These are phyloP conservation scores for Ormia ochracea DNA, from an alignment of 2,888 invertebrate species.

Conservation along the genomic window DNA sequence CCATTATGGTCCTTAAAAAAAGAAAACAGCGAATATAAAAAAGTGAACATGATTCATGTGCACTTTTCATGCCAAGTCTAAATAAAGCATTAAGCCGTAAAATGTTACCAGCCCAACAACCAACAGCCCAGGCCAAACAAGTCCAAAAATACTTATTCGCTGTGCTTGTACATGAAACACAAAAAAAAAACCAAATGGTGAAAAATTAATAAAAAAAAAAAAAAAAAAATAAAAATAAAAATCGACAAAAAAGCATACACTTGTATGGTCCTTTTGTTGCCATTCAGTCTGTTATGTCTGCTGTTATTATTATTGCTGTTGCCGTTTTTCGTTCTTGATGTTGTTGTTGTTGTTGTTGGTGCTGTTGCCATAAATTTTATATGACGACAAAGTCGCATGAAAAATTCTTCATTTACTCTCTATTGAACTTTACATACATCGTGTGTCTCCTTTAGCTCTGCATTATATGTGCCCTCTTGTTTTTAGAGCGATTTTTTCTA, in stretches of 20 bases:
- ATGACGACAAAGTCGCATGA: constrained; percentile 60
- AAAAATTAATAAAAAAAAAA: constrained; percentile 59
- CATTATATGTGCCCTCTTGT: not conserved
- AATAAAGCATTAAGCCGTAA: constrained; percentile 62
- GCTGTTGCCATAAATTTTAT: constrained; percentile 56
- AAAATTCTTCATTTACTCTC: constrained; percentile 60
- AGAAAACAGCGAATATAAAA: not conserved
- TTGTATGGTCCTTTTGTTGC: constrained; percentile 55
- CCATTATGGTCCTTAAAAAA: constrained; percentile 15
- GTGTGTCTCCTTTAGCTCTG: constrained; percentile 26
- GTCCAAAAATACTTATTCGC: not conserved
- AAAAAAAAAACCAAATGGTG: constrained; percentile 21
- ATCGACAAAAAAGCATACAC: constrained; percentile 37
- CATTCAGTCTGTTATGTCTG: constrained; percentile 50
- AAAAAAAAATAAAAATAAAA: constrained; percentile 3
- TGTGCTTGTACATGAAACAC: not conserved
- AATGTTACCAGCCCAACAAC: constrained; percentile 35
- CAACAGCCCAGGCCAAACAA: not conserved
- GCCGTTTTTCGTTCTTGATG: no score
- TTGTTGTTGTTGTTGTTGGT: constrained; percentile 5
- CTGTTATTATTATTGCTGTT: constrained; percentile 40
- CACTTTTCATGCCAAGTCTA: constrained; percentile 59
- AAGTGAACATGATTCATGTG: constrained; percentile 57
- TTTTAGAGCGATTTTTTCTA: constrained; percentile 6
- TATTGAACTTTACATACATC: constrained; percentile 50